Base-by-base conservation (phyloP, 2,797 vertebrate genomes). In the Neosalanx taihuensis region DNA sequence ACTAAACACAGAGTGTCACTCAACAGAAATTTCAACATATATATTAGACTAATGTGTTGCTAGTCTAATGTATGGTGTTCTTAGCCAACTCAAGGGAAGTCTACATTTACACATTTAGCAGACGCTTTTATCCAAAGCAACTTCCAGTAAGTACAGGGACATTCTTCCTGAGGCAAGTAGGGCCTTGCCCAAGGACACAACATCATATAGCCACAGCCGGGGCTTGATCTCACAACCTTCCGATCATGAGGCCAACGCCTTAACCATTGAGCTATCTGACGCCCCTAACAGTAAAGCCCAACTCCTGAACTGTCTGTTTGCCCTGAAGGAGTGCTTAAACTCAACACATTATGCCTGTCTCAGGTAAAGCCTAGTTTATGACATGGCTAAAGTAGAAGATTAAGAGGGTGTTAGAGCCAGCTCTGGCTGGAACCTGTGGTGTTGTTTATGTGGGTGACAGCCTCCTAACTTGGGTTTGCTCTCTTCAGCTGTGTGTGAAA, bases 401-500 rank as follows among this genome's bases (percentile, higher is more conserved):
- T 56, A 56, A n/a, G 18, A 56, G 51, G 51, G 51, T 17, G 15
- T 30, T 6, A 33, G 29, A 46, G 41, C 41, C 41, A 46, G 41
- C 41, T 46, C 41, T 46, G 41, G 9, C 41, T 46, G 41, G 41
- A 46, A 46, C 9, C 49, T 49, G 13, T 15, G 9, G 20, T 53
- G 23, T 53, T 69, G 41, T 57, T 15, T 73, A 30, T 68, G n/a
- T 18, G 26, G 18, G 17, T 18, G 23, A 51, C 23, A 13, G 30
- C 35, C 51, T 20, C 64, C 10, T 46, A 33, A 31, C 68, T 51
- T 20, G 4, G 65, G 61, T 76, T 51, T 74, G 70, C 67, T 78
- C 72, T 75, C 73, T 80, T 88, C 94, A 91, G 96, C 94, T 79
- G 88, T 95, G 17, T 95, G 94, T 76, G 97, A 99, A 69, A 93